These are phyloP conservation scores for Steinernema scapterisci DNA, from an alignment of 2,888 invertebrate genomes.

Conservation along the genomic window DNA sequence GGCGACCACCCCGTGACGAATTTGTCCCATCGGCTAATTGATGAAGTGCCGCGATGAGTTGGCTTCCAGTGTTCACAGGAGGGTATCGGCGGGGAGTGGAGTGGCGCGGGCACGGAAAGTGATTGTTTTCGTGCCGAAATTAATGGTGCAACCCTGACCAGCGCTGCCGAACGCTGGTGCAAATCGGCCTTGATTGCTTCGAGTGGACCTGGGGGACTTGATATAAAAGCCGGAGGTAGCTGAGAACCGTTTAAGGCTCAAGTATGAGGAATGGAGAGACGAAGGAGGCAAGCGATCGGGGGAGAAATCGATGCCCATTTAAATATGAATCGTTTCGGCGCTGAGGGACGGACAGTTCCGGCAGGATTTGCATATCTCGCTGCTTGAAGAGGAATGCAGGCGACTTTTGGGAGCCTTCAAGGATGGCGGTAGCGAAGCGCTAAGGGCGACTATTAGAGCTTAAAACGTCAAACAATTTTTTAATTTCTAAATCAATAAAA, in stretches of 20 bases:
- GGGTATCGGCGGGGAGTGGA: not conserved
- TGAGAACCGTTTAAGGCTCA: no score
- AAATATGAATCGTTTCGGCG: constrained; percentile 23
- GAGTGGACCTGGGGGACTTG: no score
- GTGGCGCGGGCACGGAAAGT: constrained; percentile 2
- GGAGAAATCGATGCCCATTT: constrained; percentile 11
- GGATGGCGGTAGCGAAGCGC: no score
- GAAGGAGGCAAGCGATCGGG: not conserved
- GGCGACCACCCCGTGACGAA: constrained; percentile 2
- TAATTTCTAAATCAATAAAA: no score
- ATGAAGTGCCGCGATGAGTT: constrained; percentile 15
- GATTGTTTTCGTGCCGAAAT: constrained; percentile 26
- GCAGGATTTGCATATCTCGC: no score
- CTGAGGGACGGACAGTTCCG: not conserved
- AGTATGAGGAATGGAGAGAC: not conserved
- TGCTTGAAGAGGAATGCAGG: no score
- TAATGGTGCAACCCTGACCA: not conserved
- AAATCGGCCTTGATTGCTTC: not conserved
- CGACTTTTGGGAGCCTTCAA: no score
- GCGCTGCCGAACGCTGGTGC: not conserved
- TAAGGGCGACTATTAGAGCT: no score
- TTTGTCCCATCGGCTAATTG: constrained; percentile 29
- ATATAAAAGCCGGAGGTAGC: no score
- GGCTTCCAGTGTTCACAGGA: not conserved
- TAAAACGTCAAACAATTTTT: no score